A percentile compares a stretch with the other conserved stretches of the same genome.
These are phyloP conservation scores for Tenrec ecaudatus DNA, from an alignment of 2,113 vertebrate species.

Conservation along the genomic window DNA sequence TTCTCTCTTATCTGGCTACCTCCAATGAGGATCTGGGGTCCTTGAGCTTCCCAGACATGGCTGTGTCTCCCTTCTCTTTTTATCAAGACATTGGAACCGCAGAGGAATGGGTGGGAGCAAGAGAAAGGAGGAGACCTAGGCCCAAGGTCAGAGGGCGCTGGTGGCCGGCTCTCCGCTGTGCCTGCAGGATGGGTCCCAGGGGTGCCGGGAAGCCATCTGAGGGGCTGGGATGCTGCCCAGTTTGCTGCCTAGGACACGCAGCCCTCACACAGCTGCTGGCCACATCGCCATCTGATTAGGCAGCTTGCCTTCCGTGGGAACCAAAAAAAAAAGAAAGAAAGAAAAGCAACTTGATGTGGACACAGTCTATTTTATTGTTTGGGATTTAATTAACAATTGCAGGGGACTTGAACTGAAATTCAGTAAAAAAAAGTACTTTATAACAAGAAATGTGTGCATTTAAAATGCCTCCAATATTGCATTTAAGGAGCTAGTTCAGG, in stretches of 20 bases:
- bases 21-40: too few relatives aligned
- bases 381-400: not conserved
- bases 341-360: not conserved
- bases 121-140: too few relatives aligned
- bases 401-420: not conserved
- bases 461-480: not conserved
- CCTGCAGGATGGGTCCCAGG: not conserved
- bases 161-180: not conserved
- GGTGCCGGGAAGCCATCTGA: too few relatives aligned
- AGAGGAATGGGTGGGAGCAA: not conserved
- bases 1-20: accelerated
- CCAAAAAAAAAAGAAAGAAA: too few relatives aligned
- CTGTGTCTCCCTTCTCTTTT: not conserved
- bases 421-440: not conserved
- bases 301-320: not conserved
- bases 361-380: not conserved
- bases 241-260: accelerated
- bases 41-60: not conserved
- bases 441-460: not conserved
- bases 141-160: not conserved
- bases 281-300: accelerated
- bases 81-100: not conserved
- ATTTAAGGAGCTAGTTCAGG: not conserved
- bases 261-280: accelerated
- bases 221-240: too few relatives aligned